A percentile compares a stretch with the other conserved stretches of the same genome.
phyloP scores from a whole-genome alignment of 2,113 vertebrate species.

The Ondatra zibethicus region DNA sequence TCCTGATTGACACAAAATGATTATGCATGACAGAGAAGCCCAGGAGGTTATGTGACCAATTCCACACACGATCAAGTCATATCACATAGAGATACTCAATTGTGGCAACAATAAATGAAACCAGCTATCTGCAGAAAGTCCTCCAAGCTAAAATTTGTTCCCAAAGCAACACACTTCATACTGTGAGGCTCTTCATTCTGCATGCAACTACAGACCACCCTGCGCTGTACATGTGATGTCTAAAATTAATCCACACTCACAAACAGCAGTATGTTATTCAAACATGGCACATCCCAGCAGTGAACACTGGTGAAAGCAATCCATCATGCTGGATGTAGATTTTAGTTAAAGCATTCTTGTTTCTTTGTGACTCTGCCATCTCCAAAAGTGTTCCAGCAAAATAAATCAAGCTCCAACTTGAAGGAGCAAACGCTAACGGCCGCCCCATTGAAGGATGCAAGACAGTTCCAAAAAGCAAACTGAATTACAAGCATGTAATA shows the following conservation, averaged over 20 bases:
- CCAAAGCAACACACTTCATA: neutral
- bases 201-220: neutral
- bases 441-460: neutral
- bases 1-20: neutral
- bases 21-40: neutral
- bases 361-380: neutral
- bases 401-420: neutral
- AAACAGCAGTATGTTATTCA: neutral
- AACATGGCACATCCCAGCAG: neutral
- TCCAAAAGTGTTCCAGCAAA: conserved; percentile 38
- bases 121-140: neutral
- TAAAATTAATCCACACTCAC: neutral
- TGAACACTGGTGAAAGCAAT: neutral
- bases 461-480: neutral
- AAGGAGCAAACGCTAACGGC: neutral
- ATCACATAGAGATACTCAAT: neutral
- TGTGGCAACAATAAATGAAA: neutral
- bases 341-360: neutral
- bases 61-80: neutral
- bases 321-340: neutral
- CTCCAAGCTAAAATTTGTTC: neutral
- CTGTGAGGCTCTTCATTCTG: neutral
- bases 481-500: conserved; percentile 22
- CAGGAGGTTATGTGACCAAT: neutral
- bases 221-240: neutral